Evolutionary conservation across 1,140 invertebrate species (phyloP).

Genomic region (Drosophila truncata): DNA sequence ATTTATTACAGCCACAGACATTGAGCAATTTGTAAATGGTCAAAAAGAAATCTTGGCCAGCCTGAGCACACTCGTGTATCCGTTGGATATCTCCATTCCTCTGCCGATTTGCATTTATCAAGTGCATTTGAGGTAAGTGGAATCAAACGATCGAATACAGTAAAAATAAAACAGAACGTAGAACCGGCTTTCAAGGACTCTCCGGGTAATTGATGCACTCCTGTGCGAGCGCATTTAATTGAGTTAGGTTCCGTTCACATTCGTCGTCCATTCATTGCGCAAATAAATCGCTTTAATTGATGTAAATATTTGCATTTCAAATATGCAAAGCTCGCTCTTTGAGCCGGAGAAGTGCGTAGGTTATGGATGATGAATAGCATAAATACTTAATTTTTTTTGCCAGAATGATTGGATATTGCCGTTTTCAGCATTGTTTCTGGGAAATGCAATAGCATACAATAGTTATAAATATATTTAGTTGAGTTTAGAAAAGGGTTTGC

Average conservation of each 20-base stretch:
- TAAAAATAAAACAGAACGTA: constrained; percentile 3
- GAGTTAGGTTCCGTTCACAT: constrained; percentile 25
- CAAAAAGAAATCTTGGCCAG: constrained; percentile 32
- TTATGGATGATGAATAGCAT: constrained; percentile 28
- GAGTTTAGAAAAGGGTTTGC: neutral
- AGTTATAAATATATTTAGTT: neutral
- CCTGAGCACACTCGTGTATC: constrained; percentile 8
- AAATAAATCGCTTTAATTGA: constrained; percentile 44
- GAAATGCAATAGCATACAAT: too few species aligned
- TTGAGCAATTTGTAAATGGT: constrained; percentile 77
- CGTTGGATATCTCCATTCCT: constrained; percentile 10
- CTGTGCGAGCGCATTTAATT: constrained; percentile 40
- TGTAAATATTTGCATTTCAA: constrained; percentile 42
- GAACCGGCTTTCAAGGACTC: constrained; percentile 41
- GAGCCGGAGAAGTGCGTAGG: constrained; percentile 9
- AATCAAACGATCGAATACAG: constrained; percentile 22
- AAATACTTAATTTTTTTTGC: neutral
- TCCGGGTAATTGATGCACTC: constrained; percentile 45
- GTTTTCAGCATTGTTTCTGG: neutral
- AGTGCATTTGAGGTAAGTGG: constrained; percentile 61
- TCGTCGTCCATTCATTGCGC: constrained; percentile 28
- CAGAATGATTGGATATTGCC: neutral
- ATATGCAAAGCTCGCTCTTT: constrained; percentile 29
- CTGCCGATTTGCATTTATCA: constrained; percentile 57
- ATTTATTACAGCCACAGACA: constrained; percentile 65